Base-by-base conservation (phyloP, 2,888 invertebrate species). In the Thumatha senex region DNA sequence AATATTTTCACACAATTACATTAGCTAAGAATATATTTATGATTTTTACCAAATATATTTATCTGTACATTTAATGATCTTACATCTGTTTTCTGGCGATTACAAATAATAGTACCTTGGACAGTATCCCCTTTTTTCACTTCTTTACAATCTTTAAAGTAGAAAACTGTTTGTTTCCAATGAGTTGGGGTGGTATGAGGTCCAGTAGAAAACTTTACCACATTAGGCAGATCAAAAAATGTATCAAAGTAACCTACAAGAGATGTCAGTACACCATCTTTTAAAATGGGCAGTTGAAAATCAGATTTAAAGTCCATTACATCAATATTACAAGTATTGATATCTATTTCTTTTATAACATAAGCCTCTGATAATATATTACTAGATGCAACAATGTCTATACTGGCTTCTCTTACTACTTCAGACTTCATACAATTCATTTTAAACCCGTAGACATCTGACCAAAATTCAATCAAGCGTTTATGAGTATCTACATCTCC, bases 111-210 rank as follows among this genome's bases (percentile, higher is more conserved):
- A 59, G 92, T 94, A 12, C 97, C 97, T 46, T 87, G 75, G 31
- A 94, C 76, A 4, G 89, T 46, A 55, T 93, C 92, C 82, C 96
- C 97, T 84, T 94, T 86, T 59, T 94, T 94, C 0, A 97, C 94
- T 42, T 92, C 80, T 41, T 96, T 92, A 31, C 96, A 94, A 62
- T 96, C 93, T 57, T 94, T 95, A 11, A 98, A 91, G 73, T 96
- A 96, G 81, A 98, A 97, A 1, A 98, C 93, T 0, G 98, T 98
- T 82, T 98, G 98, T 77, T 98, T 97, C 98, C 98, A 98, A 90
- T 98, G 98, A 0, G 98, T 98, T 15, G 94, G 91, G 0, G 93
- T 92, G 0, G 92, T 86, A 35, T 93, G 87, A 2, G 98, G 98
- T 0, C 96, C 95, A 0, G 98, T 98, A 45, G 96, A 95, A 70